Evolutionary conservation across 1,140 invertebrate species (phyloP), one percentile per base, ranked within the genome.

Genomic region (Helicorthomorpha holstii): DNA sequence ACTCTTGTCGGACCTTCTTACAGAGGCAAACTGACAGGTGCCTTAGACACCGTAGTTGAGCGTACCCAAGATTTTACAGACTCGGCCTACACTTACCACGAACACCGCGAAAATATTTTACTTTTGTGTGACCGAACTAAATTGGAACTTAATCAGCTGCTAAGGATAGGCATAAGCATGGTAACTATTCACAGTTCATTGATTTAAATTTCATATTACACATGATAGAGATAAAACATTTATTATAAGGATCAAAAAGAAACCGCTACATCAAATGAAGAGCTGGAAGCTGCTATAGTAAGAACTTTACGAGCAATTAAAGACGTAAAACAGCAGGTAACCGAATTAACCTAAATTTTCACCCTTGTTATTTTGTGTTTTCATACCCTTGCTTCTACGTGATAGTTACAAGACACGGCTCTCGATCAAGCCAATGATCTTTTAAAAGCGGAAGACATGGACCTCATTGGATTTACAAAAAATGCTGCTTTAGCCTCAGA

Each of bases 1-100:
- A 78, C 76, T 2, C 61, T 73, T 47, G 63, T 74, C 26, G 72
- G 80, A 64, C 60, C 74, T 65, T 61, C 43, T 2, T 60, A 61
- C 52, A 53, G 62, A 46, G 80, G 86, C 57, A 81, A 86, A 24
- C 72, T 98, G 21, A 78, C 81, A 0, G 65, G 76, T 55, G 85
- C 88, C 26, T 75, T 97, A 59, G 90, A 96, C 52, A 80, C 83
- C 29, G 80, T 97, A 19, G 80, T 93, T 27, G 94, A 98, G 69
- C 80, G 90, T 59, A 94, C 89, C 49, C 91, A 96, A 70, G 95
- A 98, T 69, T 98, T 98, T 70, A 98, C 95, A 12, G 94, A 99
- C 69, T 98, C 93, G 52, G 90, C 94, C 50, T 98, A 98, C 69
- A 98, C 94, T 27, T 86, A 81, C 59, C 92, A 98, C 69, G 88